Percentiles rank a stretch among this genome's conserved stretches.
Evolutionary conservation across 1,140 invertebrate genomes (phyloP).

Genomic region (Temnothorax curvispinosus): DNA sequence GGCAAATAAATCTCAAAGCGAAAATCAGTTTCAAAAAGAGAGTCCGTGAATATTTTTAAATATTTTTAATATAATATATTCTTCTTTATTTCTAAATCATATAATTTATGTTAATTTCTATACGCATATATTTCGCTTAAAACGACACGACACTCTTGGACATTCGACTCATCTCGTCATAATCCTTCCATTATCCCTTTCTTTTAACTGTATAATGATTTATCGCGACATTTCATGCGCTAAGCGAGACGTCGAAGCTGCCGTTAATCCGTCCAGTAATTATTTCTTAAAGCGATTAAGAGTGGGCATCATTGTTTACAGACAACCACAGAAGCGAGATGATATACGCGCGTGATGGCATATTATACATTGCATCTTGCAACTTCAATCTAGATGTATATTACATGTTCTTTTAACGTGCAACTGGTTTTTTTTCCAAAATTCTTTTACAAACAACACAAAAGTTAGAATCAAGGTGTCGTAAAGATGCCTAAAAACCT

Average conservation of each 20-base stretch:
- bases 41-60: not conserved
- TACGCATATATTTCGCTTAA: constrained; percentile 12
- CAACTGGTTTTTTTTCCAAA: not conserved
- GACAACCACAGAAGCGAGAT: constrained; percentile 1
- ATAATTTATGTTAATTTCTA: constrained; percentile 12
- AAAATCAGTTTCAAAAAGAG: not conserved
- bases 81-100: not conserved
- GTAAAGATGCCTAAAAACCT: not conserved
- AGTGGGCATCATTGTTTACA: constrained; percentile 3
- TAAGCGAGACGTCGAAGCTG: not conserved
- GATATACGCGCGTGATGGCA: not conserved
- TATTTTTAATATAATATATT: constrained; percentile 32
- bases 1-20: not conserved
- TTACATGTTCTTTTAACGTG: not conserved
- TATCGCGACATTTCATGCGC: not conserved
- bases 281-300: constrained; percentile 12
- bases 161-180: not conserved
- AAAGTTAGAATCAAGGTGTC: not conserved
- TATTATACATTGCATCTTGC: not conserved
- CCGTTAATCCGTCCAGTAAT: constrained; percentile 1
- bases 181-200: not conserved
- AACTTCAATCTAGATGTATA: constrained; percentile 8
- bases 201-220: not conserved
- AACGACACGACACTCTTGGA: constrained; percentile 5
- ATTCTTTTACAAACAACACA: constrained; percentile 1